phyloP scores from a whole-genome alignment of 2,113 vertebrate genomes.

The Lichenostomus cassidix region DNA sequence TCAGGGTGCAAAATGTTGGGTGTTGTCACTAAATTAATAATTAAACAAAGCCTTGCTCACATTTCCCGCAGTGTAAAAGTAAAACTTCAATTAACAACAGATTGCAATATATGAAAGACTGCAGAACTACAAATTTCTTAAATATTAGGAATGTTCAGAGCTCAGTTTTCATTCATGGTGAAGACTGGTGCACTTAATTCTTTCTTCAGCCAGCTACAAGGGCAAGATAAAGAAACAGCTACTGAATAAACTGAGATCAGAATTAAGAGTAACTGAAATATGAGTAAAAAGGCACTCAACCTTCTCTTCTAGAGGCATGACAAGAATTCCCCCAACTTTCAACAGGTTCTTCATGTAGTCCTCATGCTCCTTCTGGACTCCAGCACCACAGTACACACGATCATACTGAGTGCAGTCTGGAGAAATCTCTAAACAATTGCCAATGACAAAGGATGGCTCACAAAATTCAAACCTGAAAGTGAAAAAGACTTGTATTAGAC shows the following conservation, averaged over 20 bases:
- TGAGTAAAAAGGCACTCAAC: conserved; percentile 52
- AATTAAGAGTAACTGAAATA: neutral
- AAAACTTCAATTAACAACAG: neutral
- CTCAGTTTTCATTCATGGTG: neutral
- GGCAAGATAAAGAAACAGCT: neutral
- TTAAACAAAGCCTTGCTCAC: neutral
- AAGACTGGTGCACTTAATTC: neutral
- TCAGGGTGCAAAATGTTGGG: neutral
- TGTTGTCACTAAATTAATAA: neutral
- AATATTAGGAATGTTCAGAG: neutral
- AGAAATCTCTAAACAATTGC: conserved; percentile 94
- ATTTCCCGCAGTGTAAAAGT: neutral
- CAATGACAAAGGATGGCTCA: conserved; percentile 91
- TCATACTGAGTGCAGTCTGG: conserved; percentile 91
- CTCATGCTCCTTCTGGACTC: conserved; percentile 93
- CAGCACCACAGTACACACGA: conserved; percentile 94
- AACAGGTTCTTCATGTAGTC: conserved; percentile 95
- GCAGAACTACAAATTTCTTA: neutral
- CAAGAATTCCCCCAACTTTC: conserved; percentile 93
- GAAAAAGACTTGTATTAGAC: neutral
- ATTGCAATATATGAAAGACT: neutral
- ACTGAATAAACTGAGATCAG: neutral
- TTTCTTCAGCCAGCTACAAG: neutral
- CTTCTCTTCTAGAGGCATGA: conserved; percentile 97
- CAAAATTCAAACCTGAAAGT: conserved; percentile 92